Evolutionary conservation across 1,140 invertebrate genomes (phyloP).

Genomic region (Bradynema listronoti): DNA sequence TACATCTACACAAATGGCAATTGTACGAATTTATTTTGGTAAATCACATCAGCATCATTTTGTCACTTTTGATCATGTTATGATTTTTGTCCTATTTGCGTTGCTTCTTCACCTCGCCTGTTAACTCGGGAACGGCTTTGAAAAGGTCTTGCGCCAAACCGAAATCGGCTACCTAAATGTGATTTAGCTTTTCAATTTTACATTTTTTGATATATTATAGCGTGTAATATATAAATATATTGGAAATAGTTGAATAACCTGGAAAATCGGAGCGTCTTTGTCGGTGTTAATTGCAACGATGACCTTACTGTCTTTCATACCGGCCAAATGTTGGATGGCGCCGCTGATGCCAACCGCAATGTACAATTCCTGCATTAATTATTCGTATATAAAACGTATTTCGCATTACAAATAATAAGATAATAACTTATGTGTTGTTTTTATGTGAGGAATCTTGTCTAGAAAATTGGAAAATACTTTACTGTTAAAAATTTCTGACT

Average conservation of each 20-base stretch:
- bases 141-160: conserved; percentile 95
- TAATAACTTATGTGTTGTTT: neutral
- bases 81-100: too few species aligned
- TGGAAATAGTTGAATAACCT: conserved; percentile 58
- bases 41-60: neutral
- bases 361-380: conserved; percentile 74
- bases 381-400: conserved; percentile 1
- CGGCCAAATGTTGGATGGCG: conserved; percentile 96
- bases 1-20: neutral
- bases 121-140: conserved; percentile 64
- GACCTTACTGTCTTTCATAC: conserved; percentile 98
- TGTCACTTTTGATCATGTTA: neutral
- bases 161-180: conserved; percentile 74
- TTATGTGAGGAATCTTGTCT: too few species aligned
- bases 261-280: conserved; percentile 95
- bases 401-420: neutral
- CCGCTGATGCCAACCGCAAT: conserved; percentile 97
- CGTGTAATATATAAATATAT: too few species aligned
- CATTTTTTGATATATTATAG: neutral
- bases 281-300: conserved; percentile 99
- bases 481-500: too few species aligned
- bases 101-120: conserved; percentile 34
- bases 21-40: too few species aligned
- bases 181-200: neutral
- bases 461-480: too few species aligned